Percentiles rank a stretch among this genome's conserved stretches.
These are phyloP conservation scores for Cloeon dipterum DNA, from an alignment of 2,888 invertebrate species.

Conservation along the genomic window DNA sequence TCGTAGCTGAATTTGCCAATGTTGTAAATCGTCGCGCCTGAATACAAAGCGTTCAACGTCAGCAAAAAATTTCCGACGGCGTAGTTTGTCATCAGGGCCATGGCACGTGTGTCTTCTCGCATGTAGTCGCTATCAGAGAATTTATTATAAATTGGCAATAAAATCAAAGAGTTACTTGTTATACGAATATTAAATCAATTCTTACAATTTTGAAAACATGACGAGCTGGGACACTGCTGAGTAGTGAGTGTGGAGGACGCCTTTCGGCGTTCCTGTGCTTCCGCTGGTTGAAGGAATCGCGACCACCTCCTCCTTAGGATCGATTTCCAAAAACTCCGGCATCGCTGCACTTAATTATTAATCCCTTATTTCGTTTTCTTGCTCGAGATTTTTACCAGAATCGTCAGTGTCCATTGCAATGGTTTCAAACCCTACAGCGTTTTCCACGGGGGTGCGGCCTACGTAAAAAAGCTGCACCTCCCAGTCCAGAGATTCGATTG, in stretches of 20 bases:
- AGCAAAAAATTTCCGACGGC: background rate
- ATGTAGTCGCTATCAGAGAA: background rate
- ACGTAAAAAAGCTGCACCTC: background rate
- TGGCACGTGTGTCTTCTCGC: too few relatives aligned
- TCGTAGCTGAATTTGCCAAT: background rate
- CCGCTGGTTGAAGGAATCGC: conserved; percentile 21
- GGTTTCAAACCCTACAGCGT: too few relatives aligned
- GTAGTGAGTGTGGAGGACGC: conserved; percentile 5
- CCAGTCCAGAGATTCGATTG: background rate
- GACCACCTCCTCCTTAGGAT: conserved; percentile 14
- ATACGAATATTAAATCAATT: too few relatives aligned
- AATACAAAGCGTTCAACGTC: background rate
- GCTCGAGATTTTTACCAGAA: too few relatives aligned
- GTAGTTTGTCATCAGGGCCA: background rate
- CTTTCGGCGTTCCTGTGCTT: conserved; percentile 16
- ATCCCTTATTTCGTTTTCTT: too few relatives aligned
- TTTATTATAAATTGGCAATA: too few relatives aligned
- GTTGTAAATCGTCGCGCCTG: background rate
- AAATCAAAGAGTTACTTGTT: too few relatives aligned
- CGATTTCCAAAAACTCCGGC: background rate
- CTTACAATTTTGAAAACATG: too few relatives aligned
- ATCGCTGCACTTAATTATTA: too few relatives aligned
- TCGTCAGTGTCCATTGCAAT: too few relatives aligned
- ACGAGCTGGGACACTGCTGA: too few relatives aligned
- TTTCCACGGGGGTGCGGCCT: background rate